These are phyloP conservation scores for Centropristis striata DNA, from an alignment of 2,113 vertebrate genomes.

Conservation along the genomic window DNA sequence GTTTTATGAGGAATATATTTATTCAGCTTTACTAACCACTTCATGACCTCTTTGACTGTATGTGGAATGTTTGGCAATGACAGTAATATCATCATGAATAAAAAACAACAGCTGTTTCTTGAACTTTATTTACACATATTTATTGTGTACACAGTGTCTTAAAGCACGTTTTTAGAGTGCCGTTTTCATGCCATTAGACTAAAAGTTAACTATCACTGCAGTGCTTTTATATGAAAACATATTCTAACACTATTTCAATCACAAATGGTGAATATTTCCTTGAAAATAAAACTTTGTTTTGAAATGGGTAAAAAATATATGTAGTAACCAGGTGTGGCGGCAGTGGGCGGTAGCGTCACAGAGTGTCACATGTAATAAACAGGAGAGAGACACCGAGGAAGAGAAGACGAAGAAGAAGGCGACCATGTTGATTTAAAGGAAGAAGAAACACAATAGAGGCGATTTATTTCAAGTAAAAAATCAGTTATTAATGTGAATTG, in stretches of 20 bases:
- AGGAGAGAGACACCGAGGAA: constrained; percentile 54
- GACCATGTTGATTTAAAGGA: constrained; percentile 86
- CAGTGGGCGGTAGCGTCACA: constrained; percentile 42
- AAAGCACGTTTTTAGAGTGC: too few relatives aligned
- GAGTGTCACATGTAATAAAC: constrained; percentile 45
- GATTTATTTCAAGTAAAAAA: constrained; percentile 73
- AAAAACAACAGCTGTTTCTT: not conserved
- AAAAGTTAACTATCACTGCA: too few relatives aligned
- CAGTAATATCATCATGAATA: constrained; percentile 4
- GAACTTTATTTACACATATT: not conserved
- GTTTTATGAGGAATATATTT: not conserved
- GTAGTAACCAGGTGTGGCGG: not conserved
- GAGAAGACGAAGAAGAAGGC: constrained; percentile 76
- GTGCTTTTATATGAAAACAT: too few relatives aligned
- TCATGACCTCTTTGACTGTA: not conserved
- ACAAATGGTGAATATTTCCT: too few relatives aligned
- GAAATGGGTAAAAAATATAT: not conserved
- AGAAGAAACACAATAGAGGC: constrained; percentile 84
- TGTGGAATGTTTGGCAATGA: not conserved
- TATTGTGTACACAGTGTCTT: too few relatives aligned
- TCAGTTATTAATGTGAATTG: constrained; percentile 34
- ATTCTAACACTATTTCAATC: too few relatives aligned
- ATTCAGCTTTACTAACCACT: not conserved
- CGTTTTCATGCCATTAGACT: too few relatives aligned
- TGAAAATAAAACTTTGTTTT: too few relatives aligned